phyloP scores from a whole-genome alignment of 1,140 invertebrate genomes.

The Teleopsis dalmanni region DNA sequence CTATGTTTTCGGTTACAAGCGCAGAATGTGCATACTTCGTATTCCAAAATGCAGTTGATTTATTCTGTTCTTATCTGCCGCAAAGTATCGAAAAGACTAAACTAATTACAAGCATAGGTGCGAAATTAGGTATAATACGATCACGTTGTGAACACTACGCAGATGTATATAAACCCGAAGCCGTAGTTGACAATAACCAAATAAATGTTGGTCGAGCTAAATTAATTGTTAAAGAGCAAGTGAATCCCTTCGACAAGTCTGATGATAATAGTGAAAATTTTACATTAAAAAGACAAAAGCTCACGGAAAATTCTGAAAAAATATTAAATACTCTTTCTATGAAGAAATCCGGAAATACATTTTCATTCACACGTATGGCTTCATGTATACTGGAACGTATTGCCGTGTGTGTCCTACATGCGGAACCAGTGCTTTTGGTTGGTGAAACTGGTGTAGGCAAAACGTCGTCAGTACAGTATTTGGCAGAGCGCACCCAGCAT shows the following conservation, averaged over 20 bases:
- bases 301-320: constrained; percentile 14
- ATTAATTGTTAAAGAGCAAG: constrained; percentile 24
- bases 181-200: constrained; percentile 45
- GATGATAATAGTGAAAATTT: background rate
- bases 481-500: constrained; percentile 75
- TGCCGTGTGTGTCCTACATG: constrained; percentile 67
- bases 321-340: background rate
- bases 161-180: constrained; percentile 67
- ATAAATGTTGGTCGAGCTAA: constrained; percentile 53
- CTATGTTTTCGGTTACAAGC: constrained; percentile 67
- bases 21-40: constrained; percentile 67
- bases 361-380: constrained; percentile 74
- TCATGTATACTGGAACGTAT: constrained; percentile 79
- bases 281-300: constrained; percentile 24
- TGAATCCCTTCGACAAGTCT: background rate
- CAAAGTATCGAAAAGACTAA: constrained; percentile 54
- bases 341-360: constrained; percentile 46
- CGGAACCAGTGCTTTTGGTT: constrained; percentile 89
- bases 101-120: constrained; percentile 65
- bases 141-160: constrained; percentile 77
- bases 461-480: constrained; percentile 90
- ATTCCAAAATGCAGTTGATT: constrained; percentile 84
- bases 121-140: constrained; percentile 74
- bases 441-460: constrained; percentile 99
- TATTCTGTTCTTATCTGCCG: constrained; percentile 63